Evolutionary conservation across 1,140 invertebrate genomes (phyloP), one percentile per base, ranked within the genome.

Genomic region (Aphelenchoides avenae): DNA sequence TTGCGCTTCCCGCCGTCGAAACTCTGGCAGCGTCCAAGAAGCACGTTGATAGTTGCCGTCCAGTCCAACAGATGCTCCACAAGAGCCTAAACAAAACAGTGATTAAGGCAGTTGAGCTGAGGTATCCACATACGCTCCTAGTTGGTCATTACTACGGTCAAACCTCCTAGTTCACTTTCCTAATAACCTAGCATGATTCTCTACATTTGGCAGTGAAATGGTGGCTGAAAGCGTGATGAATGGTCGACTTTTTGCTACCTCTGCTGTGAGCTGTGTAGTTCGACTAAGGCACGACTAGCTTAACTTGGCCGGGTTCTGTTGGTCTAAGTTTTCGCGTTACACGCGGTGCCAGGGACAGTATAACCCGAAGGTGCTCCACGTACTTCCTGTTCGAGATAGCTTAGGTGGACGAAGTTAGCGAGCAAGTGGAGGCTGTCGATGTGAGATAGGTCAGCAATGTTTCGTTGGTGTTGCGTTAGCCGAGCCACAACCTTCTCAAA

Each of bases 1-100:
- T 91, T 91, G 2, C 48, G 83, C 6, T 7, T 33, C 7, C 15
- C 24, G 29, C 33, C 31, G 9, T 39, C 41, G n/a, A 41, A 36
- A 52, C 27, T 44, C 13, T 66, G 59, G 27, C 62, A 64, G 20
- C 48, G 30, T 1, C 22, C 26, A 5, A 68, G 36, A 15, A 72
- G 27, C 20, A 20, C 30, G 49, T 68, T 68, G 26, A 68, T 59
- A 11, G 54, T 46, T 9, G 39, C 34, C 11, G 66, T 65, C 68
- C 68, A 68, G 20, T 71, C 66, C 24, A 68, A 33, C 15, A 68
- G 30, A 39, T 70, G 37, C 18, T 59, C 33, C n/a, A 61, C 53
- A 9, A 69, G 26, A 7, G 36, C 26, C 54, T 66, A 13, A 13
- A 61, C 31, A 62, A 66, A 24, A 56, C 55, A n/a, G 50, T 11